A percentile compares a stretch with the other conserved stretches of the same genome.
phyloP scores from a whole-genome alignment of 2,888 invertebrate genomes.

The Formica aserva region DNA sequence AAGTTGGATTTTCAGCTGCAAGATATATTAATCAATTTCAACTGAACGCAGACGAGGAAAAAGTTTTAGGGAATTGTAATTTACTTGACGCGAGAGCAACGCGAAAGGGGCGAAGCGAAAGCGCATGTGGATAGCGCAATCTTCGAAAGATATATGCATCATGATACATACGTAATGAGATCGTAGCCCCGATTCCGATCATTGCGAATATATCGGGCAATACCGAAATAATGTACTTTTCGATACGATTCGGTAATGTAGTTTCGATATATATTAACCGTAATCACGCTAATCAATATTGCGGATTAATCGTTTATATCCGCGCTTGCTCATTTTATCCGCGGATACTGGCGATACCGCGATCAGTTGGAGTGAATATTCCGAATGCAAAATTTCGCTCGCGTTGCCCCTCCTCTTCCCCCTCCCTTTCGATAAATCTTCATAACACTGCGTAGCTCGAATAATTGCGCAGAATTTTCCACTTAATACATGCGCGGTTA shows the following conservation, averaged over 20 bases:
- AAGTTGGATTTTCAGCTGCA: background rate
- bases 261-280: background rate
- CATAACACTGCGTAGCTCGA: background rate
- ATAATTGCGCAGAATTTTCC: background rate
- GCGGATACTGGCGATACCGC: background rate
- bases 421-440: background rate
- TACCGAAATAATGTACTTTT: conserved; percentile 1
- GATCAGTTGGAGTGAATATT: background rate
- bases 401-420: background rate
- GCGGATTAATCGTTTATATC: conserved; percentile 15
- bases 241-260: background rate
- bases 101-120: background rate
- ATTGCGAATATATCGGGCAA: background rate
- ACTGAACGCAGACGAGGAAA: background rate
- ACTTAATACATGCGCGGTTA: background rate
- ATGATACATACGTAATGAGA: background rate
- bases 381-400: conserved; percentile 13
- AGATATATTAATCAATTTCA: background rate
- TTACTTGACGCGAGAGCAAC: background rate
- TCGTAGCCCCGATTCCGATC: background rate
- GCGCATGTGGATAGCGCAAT: background rate
- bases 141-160: background rate
- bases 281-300: conserved; percentile 35
- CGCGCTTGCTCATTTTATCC: background rate
- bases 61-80: background rate